Base-by-base conservation (phyloP, 2,797 vertebrate species). In the Micrastur ruficollis region DNA sequence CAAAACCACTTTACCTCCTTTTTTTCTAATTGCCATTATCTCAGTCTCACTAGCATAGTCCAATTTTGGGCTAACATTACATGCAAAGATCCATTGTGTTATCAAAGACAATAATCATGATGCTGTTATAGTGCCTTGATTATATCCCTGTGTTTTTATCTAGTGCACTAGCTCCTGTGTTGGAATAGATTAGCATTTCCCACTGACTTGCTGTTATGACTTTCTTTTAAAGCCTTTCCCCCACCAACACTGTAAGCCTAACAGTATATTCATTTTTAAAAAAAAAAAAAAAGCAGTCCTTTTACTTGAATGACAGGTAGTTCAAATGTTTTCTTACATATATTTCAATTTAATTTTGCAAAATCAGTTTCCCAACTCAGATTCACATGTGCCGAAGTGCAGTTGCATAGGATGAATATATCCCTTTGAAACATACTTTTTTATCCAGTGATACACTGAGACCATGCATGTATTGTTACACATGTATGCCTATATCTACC, bases 1-100 rank as follows among this genome's bases (percentile, higher is more conserved):
- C 76, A 70, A 93, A 90, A 61, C 27, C 56, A 72, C 46, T 94
- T 86, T 50, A 63, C 36, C 12, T 62, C 32, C 23, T 56, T 89
- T 78, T 84, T 89, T 81, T 20, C 56, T 88, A 91, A 81, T 55
- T 95, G 40, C n/a, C 70, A 90, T 79, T 81, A 81, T 62, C 62
- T 93, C 76, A 74, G 0, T 58, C 67, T 94, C 78, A 53, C 81
- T 86, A 66, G 29, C 40, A 76, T 26, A 56, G 71, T 31, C 71
- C n/a, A 67, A 38, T 80, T 93, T 76, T 31, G 63, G 63, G 29
- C 25, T 84, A 71, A 44, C 26, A 63, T n/a, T 84, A 61, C 73
- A 50, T 14, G 40, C 68, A 88, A 88, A 89, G 52, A 58, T 58
- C 50, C 42, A 76, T 11, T 2, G 4, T 79, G 40, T n/a, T 67